Percentiles rank a stretch among this genome's conserved stretches.
These are phyloP conservation scores for Sylvilagus bachmani DNA, from an alignment of 2,113 vertebrate genomes.

Conservation along the genomic window DNA sequence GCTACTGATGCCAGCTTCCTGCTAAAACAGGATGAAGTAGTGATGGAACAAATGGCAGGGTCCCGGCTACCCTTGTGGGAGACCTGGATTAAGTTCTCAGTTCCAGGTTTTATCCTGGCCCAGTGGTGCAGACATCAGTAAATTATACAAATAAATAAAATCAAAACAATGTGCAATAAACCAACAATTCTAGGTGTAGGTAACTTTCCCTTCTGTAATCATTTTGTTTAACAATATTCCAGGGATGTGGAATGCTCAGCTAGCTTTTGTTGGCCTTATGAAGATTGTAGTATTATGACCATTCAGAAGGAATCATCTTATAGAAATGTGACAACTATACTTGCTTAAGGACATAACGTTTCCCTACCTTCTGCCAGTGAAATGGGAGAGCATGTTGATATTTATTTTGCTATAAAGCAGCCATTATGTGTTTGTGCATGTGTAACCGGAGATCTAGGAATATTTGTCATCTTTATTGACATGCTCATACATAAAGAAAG, in stretches of 20 bases:
- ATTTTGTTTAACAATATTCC: background rate
- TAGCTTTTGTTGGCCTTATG: background rate
- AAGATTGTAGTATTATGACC: background rate
- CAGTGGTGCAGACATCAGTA: no score
- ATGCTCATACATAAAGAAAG: background rate
- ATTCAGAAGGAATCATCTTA: background rate
- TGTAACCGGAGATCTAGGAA: background rate
- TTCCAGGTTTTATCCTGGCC: no score
- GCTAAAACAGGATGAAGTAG: no score
- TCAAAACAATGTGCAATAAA: background rate
- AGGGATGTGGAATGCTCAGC: fast-evolving
- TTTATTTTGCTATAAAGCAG: background rate
- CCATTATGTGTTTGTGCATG: background rate
- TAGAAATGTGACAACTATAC: background rate
- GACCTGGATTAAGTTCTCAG: no score
- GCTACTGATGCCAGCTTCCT: no score
- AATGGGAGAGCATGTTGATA: background rate
- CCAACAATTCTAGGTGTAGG: background rate
- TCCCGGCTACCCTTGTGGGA: no score
- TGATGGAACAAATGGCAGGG: no score
- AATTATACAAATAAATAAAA: background rate
- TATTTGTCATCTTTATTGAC: background rate
- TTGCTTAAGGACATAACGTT: background rate
- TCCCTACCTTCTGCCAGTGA: background rate
- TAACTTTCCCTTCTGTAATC: background rate